Conservation (phyloP, 1,140 invertebrate genomes). For the Acromyrmex charruanus region DNA sequence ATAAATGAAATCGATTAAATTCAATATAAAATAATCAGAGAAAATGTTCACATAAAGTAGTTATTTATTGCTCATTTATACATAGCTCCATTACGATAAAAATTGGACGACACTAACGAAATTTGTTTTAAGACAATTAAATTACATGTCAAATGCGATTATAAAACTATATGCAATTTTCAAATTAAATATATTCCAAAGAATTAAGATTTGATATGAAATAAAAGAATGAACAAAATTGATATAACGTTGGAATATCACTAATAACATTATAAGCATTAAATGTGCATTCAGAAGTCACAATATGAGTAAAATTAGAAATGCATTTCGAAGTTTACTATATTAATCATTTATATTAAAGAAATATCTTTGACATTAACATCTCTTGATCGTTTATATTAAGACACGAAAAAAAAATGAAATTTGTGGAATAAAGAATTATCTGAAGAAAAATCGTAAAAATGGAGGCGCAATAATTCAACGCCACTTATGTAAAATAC, state of each 20-base stretch:
- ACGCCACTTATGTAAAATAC: neutral
- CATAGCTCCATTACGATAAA: neutral
- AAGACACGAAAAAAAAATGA: neutral
- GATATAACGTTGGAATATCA: neutral
- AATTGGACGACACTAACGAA: neutral
- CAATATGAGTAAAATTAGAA: neutral
- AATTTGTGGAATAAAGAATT: neutral
- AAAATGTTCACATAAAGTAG: neutral
- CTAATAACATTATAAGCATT: neutral
- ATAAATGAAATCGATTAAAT: neutral
- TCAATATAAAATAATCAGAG: neutral
- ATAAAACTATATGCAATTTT: neutral
- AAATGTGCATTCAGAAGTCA: neutral
- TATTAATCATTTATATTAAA: neutral
- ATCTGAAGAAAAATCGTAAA: neutral
- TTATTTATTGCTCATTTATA: neutral
- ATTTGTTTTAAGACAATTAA: neutral
- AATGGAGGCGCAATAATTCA: slow-evolving; percentile 29
- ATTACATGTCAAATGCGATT: neutral
- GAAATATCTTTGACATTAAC: neutral
- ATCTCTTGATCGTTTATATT: neutral
- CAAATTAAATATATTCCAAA: slow-evolving; percentile 35
- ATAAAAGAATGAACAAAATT: neutral
- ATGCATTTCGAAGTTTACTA: neutral
- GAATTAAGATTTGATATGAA: neutral